Conservation (phyloP, 2,888 invertebrate genomes). For the Dusona sp. region DNA sequence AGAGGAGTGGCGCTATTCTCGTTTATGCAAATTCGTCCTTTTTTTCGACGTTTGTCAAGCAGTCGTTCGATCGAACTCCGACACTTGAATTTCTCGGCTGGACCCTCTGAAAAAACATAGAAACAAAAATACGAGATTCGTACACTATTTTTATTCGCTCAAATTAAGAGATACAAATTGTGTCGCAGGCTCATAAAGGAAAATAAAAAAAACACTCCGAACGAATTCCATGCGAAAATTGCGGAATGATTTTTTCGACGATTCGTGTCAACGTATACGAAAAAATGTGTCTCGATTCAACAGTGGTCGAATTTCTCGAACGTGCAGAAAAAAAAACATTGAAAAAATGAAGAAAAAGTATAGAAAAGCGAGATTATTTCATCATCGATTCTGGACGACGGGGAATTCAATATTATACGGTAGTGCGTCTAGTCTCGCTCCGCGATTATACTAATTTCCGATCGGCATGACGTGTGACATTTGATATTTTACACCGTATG, state of each 20-base stretch:
- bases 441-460: conserved; percentile 63
- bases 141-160: neutral
- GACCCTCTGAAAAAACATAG: neutral
- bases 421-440: conserved; percentile 42
- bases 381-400: conserved; percentile 23
- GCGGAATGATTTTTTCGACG: neutral
- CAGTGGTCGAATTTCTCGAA: neutral
- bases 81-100: conserved; percentile 6
- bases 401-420: conserved; percentile 42
- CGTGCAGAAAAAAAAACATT: neutral
- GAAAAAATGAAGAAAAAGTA: neutral
- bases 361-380: conserved; percentile 27
- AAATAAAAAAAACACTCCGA: neutral
- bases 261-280: neutral
- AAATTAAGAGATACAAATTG: neutral
- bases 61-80: conserved; percentile 22
- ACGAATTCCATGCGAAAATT: neutral
- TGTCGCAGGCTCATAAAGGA: neutral
- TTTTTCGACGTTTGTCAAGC: conserved; percentile 32
- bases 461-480: conserved; percentile 60
- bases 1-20: conserved; percentile 43
- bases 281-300: neutral
- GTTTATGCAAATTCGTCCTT: conserved; percentile 57
- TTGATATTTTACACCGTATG: conserved; percentile 47
- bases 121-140: conserved; percentile 21